Evolutionary conservation across 2,113 vertebrate genomes (phyloP), one percentile per base, ranked within the genome.

Genomic region (Campylomormyrus numenius): DNA sequence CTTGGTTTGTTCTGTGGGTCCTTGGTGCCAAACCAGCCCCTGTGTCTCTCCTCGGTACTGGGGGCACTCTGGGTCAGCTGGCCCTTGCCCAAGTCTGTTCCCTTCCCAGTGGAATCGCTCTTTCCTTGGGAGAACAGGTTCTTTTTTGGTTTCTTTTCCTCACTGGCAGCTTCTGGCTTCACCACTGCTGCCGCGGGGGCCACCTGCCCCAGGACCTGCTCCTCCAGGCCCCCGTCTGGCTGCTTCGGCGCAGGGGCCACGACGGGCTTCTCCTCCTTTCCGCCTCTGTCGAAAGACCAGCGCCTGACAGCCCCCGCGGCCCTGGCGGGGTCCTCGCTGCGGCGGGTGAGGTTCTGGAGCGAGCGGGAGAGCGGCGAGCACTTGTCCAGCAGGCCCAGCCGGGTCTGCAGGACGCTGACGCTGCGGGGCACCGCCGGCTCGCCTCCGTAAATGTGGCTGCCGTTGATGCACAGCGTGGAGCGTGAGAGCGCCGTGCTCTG

Each of bases 1-100:
- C 98, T 99, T 94, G 97, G 97, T 95, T 97, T 99, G 91, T 96
- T 97, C 92, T 95, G 96, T 35, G 94, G 46, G 31, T 99, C 98
- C 96, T 96, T 97, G 5, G 96, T 96, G 66, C 96, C 95, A 24
- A 98, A 98, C 98, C 98, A 98, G 89, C 97, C 92, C 94, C 92
- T 97, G 88, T 92, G 94, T 92, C 94, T 97, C 66, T 97, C 97
- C 0, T 97, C 96, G 2, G 93, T 91, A 0, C 85, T 88, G 0
- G 90, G 86, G 45, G 50, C 90, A 80, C 21, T 91, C 27, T 88
- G 92, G 93, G 94, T 94, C 91, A 93, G 88, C 94, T 93, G 50
- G 80, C 94, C 91, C 92, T 94, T 96, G 1, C 83, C 10, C 0
- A 94, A 93, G 2, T 92, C 95, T 89, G 92, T 94, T 91, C 62